Evolutionary conservation across 2,797 vertebrate species (phyloP).

Genomic region (Dromococcyx pavoninus): DNA sequence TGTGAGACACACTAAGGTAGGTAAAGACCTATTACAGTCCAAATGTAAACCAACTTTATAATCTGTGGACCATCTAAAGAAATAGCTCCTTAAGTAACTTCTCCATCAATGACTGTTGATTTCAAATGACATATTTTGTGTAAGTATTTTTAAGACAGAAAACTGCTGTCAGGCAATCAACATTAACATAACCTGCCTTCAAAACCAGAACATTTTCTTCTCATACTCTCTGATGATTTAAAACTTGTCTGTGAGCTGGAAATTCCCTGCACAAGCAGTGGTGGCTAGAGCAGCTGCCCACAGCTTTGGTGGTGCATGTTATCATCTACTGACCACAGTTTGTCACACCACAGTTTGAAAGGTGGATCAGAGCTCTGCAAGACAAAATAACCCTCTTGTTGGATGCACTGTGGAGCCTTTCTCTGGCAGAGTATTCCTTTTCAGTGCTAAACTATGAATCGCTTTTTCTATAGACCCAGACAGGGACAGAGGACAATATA

Average conservation of each 20-base stretch:
- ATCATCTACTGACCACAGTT: neutral
- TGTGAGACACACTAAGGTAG: neutral
- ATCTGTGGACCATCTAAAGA: neutral
- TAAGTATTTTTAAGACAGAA: neutral
- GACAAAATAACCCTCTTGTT: neutral
- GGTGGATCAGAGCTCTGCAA: neutral
- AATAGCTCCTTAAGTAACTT: neutral
- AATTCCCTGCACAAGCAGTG: accelerated
- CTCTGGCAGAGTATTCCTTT: neutral
- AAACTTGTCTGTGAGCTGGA: neutral
- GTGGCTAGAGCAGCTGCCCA: accelerated
- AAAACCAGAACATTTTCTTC: neutral
- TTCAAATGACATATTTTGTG: neutral
- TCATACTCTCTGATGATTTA: neutral
- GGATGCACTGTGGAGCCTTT: neutral
- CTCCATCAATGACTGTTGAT: neutral
- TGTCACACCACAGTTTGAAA: neutral
- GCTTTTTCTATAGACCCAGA: neutral
- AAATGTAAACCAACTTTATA: neutral
- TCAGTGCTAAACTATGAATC: neutral
- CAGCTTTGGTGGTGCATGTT: neutral
- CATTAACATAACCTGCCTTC: neutral
- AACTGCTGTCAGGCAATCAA: neutral
- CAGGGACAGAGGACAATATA: accelerated
- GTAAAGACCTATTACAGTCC: neutral